Conservation (phyloP, 1,140 invertebrate species). For the Coptotermes formosanus region DNA sequence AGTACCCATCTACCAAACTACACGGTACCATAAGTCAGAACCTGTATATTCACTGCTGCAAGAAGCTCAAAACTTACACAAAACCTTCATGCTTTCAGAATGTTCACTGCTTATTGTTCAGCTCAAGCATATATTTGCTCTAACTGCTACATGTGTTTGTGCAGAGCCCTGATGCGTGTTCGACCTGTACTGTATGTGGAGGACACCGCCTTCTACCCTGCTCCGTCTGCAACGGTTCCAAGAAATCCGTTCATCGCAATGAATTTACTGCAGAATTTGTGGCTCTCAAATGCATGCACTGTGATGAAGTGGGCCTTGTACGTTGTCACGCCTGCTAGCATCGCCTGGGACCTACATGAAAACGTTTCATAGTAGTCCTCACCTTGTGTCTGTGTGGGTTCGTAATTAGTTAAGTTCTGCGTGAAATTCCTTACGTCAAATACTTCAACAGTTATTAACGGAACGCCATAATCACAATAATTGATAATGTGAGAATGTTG, state of each 20-base stretch:
- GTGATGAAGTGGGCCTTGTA: conserved; percentile 90
- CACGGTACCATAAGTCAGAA: no score
- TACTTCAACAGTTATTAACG: no score
- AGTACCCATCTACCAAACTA: no score
- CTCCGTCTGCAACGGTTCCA: conserved; percentile 87
- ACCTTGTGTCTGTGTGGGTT: no score
- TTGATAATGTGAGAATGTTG: no score
- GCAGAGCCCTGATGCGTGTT: conserved; percentile 74
- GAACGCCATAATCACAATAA: no score
- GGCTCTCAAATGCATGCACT: conserved; percentile 94
- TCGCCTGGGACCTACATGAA: background rate
- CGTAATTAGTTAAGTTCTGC: no score
- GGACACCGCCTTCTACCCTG: conserved; percentile 88
- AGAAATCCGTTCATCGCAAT: conserved; percentile 91
- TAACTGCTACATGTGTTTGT: conserved; percentile 44
- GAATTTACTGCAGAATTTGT: conserved; percentile 92
- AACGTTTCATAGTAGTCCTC: no score
- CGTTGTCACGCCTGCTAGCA: conserved; percentile 74
- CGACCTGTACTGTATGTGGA: conserved; percentile 82
- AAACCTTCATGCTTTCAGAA: no score
- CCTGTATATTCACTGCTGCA: no score
- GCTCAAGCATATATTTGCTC: conserved; percentile 34
- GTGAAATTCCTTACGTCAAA: no score
- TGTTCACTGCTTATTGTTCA: background rate
- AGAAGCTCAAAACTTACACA: no score